A percentile compares a stretch with the other conserved stretches of the same genome.
These are phyloP conservation scores for Pandemis corylana DNA, from an alignment of 2,888 invertebrate species.

Conservation along the genomic window DNA sequence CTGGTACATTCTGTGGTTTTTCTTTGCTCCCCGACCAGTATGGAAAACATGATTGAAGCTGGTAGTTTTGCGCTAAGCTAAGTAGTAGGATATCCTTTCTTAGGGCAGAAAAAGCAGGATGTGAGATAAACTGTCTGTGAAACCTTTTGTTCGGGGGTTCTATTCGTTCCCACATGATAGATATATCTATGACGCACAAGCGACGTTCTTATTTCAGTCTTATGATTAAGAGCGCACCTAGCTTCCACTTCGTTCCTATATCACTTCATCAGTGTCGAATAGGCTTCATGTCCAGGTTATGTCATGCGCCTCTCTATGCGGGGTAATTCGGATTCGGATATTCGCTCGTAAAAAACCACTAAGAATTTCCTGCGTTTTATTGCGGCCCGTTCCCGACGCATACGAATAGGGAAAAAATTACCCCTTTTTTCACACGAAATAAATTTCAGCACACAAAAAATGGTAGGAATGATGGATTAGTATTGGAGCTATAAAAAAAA, in stretches of 20 bases:
- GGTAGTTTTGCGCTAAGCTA: no score
- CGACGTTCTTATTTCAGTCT: no score
- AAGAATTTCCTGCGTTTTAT: constrained; percentile 36
- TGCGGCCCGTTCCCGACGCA: not conserved
- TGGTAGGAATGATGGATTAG: not conserved
- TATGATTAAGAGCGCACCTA: not conserved
- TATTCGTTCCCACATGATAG: no score
- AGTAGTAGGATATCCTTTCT: no score
- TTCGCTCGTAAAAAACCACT: constrained; percentile 17
- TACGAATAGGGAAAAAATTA: not conserved
- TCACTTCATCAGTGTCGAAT: not conserved
- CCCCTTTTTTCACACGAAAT: not conserved
- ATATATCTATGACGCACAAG: no score
- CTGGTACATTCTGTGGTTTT: no score
- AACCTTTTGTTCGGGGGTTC: no score
- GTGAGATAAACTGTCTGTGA: no score
- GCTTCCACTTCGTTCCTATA: not conserved
- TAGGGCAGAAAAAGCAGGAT: no score
- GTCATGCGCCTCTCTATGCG: constrained; percentile 2
- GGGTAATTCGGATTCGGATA: not conserved
- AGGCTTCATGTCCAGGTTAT: not conserved
- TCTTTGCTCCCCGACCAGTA: no score
- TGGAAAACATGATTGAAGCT: no score
- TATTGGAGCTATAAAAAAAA: not conserved
- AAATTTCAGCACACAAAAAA: not conserved